phyloP scores from a whole-genome alignment of 2,888 invertebrate genomes.

The Poecilobothrus nobilitatus region DNA sequence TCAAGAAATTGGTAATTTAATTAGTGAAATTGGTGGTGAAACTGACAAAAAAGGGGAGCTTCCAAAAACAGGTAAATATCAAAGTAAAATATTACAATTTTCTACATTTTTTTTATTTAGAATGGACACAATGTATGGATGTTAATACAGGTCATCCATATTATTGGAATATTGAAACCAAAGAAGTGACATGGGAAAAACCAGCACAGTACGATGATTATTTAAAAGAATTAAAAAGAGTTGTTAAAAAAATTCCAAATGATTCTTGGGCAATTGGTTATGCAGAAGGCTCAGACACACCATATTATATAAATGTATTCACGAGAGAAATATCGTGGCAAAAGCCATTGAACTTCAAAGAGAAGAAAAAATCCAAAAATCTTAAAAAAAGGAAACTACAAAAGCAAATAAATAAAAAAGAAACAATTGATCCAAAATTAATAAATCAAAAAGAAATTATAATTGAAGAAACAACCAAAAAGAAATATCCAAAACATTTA shows the following conservation, averaged over 20 bases:
- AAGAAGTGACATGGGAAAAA: constrained; percentile 57
- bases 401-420: constrained; percentile 8
- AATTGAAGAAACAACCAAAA: constrained; percentile 26
- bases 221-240: constrained; percentile 14
- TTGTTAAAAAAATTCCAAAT: constrained; percentile 13
- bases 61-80: constrained; percentile 9
- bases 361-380: constrained; percentile 21
- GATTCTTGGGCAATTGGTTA: constrained; percentile 21
- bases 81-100: neutral
- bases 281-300: constrained; percentile 20
- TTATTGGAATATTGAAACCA: constrained; percentile 56
- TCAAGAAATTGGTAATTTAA: neutral
- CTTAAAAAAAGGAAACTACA: constrained; percentile 7
- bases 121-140: constrained; percentile 57
- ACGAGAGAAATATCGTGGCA: constrained; percentile 24
- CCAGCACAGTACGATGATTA: constrained; percentile 45
- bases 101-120: constrained; percentile 29
- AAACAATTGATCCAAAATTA: neutral
- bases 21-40: constrained; percentile 1
- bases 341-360: constrained; percentile 23
- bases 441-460: constrained; percentile 1
- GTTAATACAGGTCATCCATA: constrained; percentile 54
- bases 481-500: constrained; percentile 26
- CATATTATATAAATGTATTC: constrained; percentile 24
- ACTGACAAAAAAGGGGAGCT: neutral